A percentile compares a stretch with the other conserved stretches of the same genome.
Evolutionary conservation across 2,888 invertebrate species (phyloP).

Genomic region (Zootermopsis nevadensis): DNA sequence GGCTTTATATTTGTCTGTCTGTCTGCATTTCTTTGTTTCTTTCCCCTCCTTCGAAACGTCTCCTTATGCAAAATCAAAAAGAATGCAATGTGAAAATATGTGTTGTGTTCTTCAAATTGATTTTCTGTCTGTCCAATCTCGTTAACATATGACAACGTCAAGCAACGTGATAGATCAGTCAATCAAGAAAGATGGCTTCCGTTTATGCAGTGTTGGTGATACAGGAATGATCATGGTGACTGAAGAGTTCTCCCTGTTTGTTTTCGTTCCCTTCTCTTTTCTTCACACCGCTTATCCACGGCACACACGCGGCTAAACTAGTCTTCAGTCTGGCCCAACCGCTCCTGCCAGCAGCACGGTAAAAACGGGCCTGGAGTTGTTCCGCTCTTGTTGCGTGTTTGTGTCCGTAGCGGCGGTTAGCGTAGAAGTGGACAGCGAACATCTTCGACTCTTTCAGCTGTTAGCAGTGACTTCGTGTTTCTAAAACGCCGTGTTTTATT

Average conservation of each 20-base stretch:
- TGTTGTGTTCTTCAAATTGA: too few relatives aligned
- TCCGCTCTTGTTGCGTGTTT: background rate
- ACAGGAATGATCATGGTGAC: background rate
- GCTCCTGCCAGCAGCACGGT: background rate
- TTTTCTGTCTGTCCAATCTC: too few relatives aligned
- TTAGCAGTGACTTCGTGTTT: background rate
- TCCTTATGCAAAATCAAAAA: too few relatives aligned
- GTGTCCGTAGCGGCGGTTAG: background rate
- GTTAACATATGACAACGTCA: too few relatives aligned
- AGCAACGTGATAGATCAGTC: background rate
- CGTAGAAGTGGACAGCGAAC: background rate
- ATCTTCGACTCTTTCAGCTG: background rate
- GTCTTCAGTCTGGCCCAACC: background rate
- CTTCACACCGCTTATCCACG: background rate
- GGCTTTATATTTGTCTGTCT: too few relatives aligned
- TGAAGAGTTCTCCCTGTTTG: constrained; percentile 17
- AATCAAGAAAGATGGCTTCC: background rate
- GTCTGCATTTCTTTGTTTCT: too few relatives aligned
- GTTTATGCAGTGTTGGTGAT: background rate
- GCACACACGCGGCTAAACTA: background rate
- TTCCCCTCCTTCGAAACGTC: too few relatives aligned
- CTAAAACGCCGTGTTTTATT: background rate
- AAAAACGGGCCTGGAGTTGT: background rate
- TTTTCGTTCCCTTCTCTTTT: constrained; percentile 16
- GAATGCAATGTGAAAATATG: too few relatives aligned